phyloP scores from a whole-genome alignment of 2,888 invertebrate species.

The Phyllotreta striolata region DNA sequence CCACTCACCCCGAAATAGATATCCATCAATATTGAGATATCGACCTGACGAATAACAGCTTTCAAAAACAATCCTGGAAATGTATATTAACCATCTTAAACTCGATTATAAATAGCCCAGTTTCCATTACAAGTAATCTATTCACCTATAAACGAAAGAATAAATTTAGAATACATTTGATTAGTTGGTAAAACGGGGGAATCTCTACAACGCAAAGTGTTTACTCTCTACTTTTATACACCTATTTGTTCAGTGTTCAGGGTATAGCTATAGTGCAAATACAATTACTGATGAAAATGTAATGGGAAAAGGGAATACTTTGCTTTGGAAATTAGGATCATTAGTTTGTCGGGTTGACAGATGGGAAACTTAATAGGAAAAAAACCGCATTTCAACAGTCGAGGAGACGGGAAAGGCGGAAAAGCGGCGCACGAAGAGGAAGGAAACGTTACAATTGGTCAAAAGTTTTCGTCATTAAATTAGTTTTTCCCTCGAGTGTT shows the following conservation, averaged over 20 bases:
- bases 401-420: conserved; percentile 21
- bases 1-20: conserved; percentile 28
- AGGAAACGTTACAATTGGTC: conserved; percentile 44
- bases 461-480: conserved; percentile 51
- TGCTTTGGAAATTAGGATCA: conserved; percentile 39
- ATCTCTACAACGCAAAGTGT: too few relatives aligned
- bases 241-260: too few relatives aligned
- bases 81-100: too few relatives aligned
- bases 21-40: conserved; percentile 27
- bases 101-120: too few relatives aligned
- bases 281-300: too few relatives aligned
- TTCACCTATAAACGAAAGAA: too few relatives aligned
- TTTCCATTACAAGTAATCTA: too few relatives aligned
- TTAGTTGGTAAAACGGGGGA: too few relatives aligned
- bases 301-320: conserved; percentile 23
- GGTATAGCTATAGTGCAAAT: too few relatives aligned
- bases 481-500: conserved; percentile 45
- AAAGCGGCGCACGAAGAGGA: conserved; percentile 25
- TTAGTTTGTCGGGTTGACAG: conserved; percentile 41
- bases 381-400: conserved; percentile 45
- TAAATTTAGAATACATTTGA: too few relatives aligned
- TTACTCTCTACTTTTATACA: too few relatives aligned
- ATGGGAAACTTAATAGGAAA: conserved; percentile 41
- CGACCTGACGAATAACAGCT: conserved; percentile 24
- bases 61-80: conserved; percentile 12